Percentiles rank a stretch among this genome's conserved stretches.
Evolutionary conservation across 1,140 invertebrate species (phyloP).

Genomic region (Bombus difficillimus): DNA sequence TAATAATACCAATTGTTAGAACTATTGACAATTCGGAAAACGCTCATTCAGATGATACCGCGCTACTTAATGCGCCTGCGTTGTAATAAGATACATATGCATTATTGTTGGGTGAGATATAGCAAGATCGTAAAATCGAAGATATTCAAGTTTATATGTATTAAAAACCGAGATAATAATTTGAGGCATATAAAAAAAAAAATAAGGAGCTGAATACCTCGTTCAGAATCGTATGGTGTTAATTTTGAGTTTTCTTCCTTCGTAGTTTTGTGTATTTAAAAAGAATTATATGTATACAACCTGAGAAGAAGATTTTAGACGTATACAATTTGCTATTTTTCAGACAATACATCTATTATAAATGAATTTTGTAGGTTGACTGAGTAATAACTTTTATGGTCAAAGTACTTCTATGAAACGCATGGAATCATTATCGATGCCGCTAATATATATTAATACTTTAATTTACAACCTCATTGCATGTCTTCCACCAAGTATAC

Average conservation of each 20-base stretch:
- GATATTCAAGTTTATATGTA: not conserved
- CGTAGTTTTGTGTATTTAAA: not conserved
- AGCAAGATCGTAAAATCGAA: not conserved
- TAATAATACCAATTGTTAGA: not conserved
- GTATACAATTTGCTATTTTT: not conserved
- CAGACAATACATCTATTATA: not conserved
- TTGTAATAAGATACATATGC: conserved; percentile 9
- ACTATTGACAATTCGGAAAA: not conserved
- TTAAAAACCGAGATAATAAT: not conserved
- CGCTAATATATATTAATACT: not conserved
- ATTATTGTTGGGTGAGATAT: not conserved
- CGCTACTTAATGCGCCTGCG: conserved; percentile 53
- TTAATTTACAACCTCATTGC: not conserved
- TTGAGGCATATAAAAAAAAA: not conserved
- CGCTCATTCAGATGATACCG: conserved; percentile 26
- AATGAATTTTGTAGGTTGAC: not conserved
- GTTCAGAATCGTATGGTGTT: not conserved
- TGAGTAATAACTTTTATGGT: not conserved
- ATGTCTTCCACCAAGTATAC: not conserved
- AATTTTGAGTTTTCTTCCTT: not conserved
- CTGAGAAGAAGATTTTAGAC: not conserved
- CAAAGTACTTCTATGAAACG: no score
- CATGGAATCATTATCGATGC: not conserved
- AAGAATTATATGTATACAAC: not conserved
- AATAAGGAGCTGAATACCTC: not conserved